phyloP scores from a whole-genome alignment of 2,113 vertebrate genomes.

The Antechinus flavipes region DNA sequence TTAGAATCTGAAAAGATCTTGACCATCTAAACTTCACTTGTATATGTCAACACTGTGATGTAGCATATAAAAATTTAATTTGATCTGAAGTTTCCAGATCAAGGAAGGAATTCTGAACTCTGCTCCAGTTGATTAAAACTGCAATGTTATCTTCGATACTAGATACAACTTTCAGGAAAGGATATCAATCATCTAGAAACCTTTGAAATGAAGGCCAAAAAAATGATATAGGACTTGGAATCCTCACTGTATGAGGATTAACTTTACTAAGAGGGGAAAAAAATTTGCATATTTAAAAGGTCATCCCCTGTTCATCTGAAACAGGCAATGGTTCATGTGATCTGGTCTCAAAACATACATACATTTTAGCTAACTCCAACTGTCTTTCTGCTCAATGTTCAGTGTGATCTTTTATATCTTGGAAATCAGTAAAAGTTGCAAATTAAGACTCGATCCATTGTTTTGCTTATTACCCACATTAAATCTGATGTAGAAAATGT shows the following conservation, averaged over 20 bases:
- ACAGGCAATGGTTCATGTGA: not conserved
- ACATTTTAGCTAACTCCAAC: not conserved
- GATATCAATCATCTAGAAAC: not conserved
- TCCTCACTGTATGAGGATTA: not conserved
- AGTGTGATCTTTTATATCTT: not conserved
- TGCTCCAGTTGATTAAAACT: not conserved
- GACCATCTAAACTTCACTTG: not conserved
- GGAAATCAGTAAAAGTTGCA: not conserved
- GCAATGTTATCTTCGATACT: not conserved
- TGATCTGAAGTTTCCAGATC: not conserved
- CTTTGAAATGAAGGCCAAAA: not conserved
- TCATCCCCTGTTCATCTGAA: not conserved
- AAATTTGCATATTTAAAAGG: not conserved
- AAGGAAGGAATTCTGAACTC: not conserved
- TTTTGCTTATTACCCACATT: not conserved
- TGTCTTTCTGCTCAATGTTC: not conserved
- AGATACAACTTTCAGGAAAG: too few relatives aligned
- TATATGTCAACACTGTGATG: not conserved
- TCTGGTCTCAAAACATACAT: not conserved
- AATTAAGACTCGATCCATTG: not conserved
- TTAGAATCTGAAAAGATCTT: too few relatives aligned
- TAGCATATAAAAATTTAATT: not conserved
- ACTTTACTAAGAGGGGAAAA: not conserved
- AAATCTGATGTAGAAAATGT: not conserved
- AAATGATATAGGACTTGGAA: not conserved